Percentiles rank a stretch among this genome's conserved stretches.
Conservation (phyloP, 37 sponge, comb jelly and placozoan genomes). For the Lycopodina hypogea region DNA sequence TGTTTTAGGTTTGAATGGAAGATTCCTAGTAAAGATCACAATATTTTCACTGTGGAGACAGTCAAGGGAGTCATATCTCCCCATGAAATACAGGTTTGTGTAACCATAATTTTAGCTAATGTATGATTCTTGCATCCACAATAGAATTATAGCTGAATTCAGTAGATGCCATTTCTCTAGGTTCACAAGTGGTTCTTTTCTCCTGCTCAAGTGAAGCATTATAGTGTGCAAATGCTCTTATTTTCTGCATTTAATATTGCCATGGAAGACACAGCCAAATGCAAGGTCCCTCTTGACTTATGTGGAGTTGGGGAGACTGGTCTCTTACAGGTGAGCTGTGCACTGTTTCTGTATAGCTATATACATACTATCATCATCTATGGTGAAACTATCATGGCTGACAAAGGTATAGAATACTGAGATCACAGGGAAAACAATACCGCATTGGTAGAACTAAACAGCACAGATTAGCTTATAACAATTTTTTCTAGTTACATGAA, state of each 20-base stretch:
- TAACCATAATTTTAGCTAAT: background rate
- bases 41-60: slow-evolving; percentile 40
- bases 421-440: too few species aligned
- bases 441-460: too few species aligned
- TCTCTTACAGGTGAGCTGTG: background rate
- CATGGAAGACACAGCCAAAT: background rate
- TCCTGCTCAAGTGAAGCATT: slow-evolving; percentile 27
- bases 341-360: too few species aligned
- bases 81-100: slow-evolving; percentile 54
- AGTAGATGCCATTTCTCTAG: too few species aligned
- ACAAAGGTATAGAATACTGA: too few species aligned
- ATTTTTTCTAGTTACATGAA: too few species aligned
- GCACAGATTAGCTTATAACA: too few species aligned
- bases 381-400: too few species aligned
- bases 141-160: too few species aligned
- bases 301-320: background rate
- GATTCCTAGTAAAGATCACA: background rate
- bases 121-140: background rate
- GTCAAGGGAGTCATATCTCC: slow-evolving; percentile 47
- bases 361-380: too few species aligned
- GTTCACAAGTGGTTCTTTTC: slow-evolving; percentile 58
- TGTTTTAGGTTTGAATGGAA: slow-evolving; percentile 53
- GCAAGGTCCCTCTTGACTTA: background rate
- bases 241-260: background rate
- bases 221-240: slow-evolving; percentile 24